Conservation (phyloP, 2,888 invertebrate species). For the Brachypterus glaber region DNA sequence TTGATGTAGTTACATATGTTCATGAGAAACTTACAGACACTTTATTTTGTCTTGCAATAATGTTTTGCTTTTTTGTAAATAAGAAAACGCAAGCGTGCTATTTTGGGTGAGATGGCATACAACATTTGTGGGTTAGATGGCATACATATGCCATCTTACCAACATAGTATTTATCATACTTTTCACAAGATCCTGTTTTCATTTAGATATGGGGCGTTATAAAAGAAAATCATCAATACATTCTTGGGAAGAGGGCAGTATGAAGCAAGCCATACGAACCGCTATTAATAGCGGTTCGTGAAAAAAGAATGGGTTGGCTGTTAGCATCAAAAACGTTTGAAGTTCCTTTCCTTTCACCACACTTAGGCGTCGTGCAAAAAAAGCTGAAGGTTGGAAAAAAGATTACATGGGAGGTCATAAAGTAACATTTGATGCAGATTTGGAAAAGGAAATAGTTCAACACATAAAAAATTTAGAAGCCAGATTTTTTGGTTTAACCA, state of each 20-base stretch:
- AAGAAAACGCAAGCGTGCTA: no score
- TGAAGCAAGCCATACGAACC: conserved; percentile 6
- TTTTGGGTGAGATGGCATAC: conserved; percentile 7
- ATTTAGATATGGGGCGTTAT: conserved; percentile 8
- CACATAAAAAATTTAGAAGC: conserved; percentile 4
- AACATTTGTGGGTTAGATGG: not conserved
- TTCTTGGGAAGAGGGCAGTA: conserved; percentile 8
- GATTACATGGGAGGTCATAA: conserved; percentile 10
- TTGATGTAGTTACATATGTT: no score
- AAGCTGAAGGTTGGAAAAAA: conserved; percentile 9
- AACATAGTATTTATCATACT: conserved; percentile 1
- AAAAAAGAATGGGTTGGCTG: conserved; percentile 7
- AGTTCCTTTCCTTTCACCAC: conserved; percentile 9
- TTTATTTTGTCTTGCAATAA: no score
- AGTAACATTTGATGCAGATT: conserved; percentile 9
- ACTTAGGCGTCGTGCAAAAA: conserved; percentile 9
- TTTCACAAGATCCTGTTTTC: conserved; percentile 1
- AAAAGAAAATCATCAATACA: conserved; percentile 11
- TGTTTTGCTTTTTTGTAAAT: no score
- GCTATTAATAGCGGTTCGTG: conserved; percentile 5
- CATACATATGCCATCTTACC: conserved; percentile 10
- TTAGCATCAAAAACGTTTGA: conserved; percentile 10
- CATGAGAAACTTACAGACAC: no score
- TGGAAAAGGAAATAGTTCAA: not conserved
- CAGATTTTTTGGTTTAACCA: conserved; percentile 5